A percentile compares a stretch with the other conserved stretches of the same genome.
These are phyloP conservation scores for Whitmania pigra DNA, from an alignment of 1,140 invertebrate species.

Conservation along the genomic window DNA sequence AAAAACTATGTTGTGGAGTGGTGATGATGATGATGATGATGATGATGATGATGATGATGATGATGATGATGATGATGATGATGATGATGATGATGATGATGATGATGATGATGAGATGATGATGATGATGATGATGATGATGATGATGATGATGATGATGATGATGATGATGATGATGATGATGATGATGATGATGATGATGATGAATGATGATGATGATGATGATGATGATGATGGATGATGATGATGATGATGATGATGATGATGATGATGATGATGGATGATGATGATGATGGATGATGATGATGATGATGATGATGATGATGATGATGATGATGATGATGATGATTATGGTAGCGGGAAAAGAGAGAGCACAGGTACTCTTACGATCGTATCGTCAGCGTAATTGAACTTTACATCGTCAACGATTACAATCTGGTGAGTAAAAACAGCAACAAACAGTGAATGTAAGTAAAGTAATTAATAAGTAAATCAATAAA, in stretches of 20 bases:
- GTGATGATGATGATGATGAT: too few relatives aligned
- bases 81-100: not conserved
- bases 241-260: not conserved
- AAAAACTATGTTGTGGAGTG: too few relatives aligned
- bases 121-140: not conserved
- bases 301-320: not conserved
- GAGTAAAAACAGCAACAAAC: too few relatives aligned
- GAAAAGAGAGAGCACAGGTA: not conserved
- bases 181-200: not conserved
- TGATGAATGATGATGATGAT: not conserved
- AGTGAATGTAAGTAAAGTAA: too few relatives aligned
- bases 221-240: slow-evolving; percentile 6
- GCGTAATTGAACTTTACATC: too few relatives aligned
- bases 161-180: not conserved
- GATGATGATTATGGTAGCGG: not conserved
- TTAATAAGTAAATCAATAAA: too few relatives aligned
- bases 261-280: not conserved
- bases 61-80: too few relatives aligned
- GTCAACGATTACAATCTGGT: too few relatives aligned
- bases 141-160: not conserved
- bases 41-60: too few relatives aligned
- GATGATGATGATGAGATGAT: not conserved
- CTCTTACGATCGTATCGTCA: too few relatives aligned
- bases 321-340: not conserved
- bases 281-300: slow-evolving; percentile 2